A percentile compares a stretch with the other conserved stretches of the same genome.
Evolutionary conservation across 2,888 invertebrate genomes (phyloP).

Genomic region (Cyaniris semiargus): DNA sequence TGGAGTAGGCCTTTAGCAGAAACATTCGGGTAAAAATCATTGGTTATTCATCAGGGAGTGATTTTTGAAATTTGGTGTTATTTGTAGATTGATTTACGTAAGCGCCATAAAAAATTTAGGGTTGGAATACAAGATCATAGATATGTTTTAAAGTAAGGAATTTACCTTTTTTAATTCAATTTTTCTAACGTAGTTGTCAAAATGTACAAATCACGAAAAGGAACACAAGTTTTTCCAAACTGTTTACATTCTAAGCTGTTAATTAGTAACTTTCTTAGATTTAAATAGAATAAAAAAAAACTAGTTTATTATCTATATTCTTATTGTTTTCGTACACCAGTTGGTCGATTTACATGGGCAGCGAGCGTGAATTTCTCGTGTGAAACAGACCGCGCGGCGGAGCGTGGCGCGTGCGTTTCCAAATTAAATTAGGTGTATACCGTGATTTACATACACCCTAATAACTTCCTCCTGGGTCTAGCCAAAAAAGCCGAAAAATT

Average conservation of each 20-base stretch:
- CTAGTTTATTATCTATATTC: conserved; percentile 42
- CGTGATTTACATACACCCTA: conserved; percentile 28
- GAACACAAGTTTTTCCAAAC: too few species aligned
- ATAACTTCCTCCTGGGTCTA: conserved; percentile 2
- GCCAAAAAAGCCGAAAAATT: neutral
- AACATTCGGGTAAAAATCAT: too few species aligned
- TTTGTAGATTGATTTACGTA: too few species aligned
- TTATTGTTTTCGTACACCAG: conserved; percentile 49
- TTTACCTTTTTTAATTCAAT: too few species aligned
- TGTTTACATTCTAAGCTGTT: neutral
- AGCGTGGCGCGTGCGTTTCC: conserved; percentile 59
- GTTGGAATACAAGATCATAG: too few species aligned
- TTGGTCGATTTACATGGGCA: conserved; percentile 74
- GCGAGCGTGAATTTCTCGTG: conserved; percentile 78
- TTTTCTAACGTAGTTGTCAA: too few species aligned
- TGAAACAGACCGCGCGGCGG: conserved; percentile 63
- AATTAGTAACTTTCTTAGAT: neutral
- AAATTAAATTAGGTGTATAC: conserved; percentile 66
- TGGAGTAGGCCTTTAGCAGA: too few species aligned
- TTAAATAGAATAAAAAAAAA: conserved; percentile 3
- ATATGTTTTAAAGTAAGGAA: too few species aligned
- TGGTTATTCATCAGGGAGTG: too few species aligned
- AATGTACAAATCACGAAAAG: too few species aligned
- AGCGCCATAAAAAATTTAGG: too few species aligned
- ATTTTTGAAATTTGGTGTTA: too few species aligned